A percentile compares a stretch with the other conserved stretches of the same genome.
These are phyloP conservation scores for Tribolium castaneum DNA, from an alignment of 1,140 invertebrate species.

Conservation along the genomic window DNA sequence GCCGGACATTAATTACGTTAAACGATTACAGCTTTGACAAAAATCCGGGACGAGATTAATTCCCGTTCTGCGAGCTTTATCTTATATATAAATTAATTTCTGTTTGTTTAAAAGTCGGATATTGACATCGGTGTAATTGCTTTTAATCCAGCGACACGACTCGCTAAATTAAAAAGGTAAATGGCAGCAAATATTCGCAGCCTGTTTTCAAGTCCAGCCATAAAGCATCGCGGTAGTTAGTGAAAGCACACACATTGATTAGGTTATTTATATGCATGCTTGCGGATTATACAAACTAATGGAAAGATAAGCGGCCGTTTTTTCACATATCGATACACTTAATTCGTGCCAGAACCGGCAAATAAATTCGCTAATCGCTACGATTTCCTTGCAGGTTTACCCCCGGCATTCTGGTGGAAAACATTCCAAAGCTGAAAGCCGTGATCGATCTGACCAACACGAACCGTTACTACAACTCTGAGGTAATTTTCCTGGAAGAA, in stretches of 20 bases:
- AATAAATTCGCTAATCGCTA: background rate
- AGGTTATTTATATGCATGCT: conserved; percentile 28
- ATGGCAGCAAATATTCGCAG: conserved; percentile 21
- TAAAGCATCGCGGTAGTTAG: conserved; percentile 1
- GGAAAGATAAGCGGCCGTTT: conserved; percentile 6
- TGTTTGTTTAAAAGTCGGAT: conserved; percentile 28
- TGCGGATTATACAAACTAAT: conserved; percentile 12
- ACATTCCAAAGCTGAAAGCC: conserved; percentile 69
- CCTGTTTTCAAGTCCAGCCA: background rate
- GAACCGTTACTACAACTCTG: conserved; percentile 71
- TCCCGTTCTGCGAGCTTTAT: conserved; percentile 21
- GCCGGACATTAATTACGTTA: conserved; percentile 34
- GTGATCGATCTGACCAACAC: conserved; percentile 80
- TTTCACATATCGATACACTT: too few species aligned
- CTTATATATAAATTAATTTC: conserved; percentile 29
- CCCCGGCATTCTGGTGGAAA: conserved; percentile 64
- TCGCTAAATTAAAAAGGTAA: conserved; percentile 39
- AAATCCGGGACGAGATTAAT: conserved; percentile 31
- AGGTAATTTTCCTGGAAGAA: conserved; percentile 61
- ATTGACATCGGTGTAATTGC: conserved; percentile 39
- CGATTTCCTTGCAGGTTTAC: conserved; percentile 66
- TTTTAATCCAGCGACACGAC: conserved; percentile 36
- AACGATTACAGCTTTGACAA: conserved; percentile 22
- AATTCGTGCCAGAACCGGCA: background rate
- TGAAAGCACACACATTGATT: conserved; percentile 3